Base-by-base conservation (phyloP, 2,888 invertebrate genomes). In the Tuberolachnus salignus region DNA sequence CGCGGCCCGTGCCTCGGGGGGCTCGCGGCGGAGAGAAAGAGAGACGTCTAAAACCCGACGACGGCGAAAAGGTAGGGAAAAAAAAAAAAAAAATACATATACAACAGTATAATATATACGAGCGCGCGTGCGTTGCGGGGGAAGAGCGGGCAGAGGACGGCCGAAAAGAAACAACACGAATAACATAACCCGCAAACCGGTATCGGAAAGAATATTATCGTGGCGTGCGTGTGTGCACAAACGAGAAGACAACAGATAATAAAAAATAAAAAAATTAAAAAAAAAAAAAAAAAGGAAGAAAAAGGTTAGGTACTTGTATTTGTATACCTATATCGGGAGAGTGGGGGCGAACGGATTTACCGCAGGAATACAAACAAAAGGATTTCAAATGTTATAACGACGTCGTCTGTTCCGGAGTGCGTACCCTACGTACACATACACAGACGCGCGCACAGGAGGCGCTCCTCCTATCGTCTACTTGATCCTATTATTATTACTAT, bases 291-390 rank as follows among this genome's bases (percentile, higher is more conserved):
- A 21, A 64, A 14, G 64, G 14, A 46, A 21, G 21, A 8, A 63
- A 6, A 23, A 14, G 34, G 34, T 4, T 34, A 34, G 34, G 34
- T 16, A 23, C 51, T 49, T n/a, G 59, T 13, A 46, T n/a, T n/a
- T n/a, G n/a, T n/a, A n/a, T n/a, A n/a, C n/a, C n/a, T n/a, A n/a
- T 10, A 46, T 13, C 49, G 13, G 55, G 70, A 70, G 55, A 16
- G 73, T 53, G 21, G 10, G 16, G 42, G 57, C 44, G 42, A 57
- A 14, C 26, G 49, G 10, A 49, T 49, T 49, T 64, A 42, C 51
- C 64, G 42, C 66, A 75, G 75, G 55, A 66, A 66, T 57, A 75
- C 66, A 57, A 66, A 75, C 75, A 75, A 75, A 75, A 75, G 75
- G 75, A 74, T 75, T 55, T 75, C n/a, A 44, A 66, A 75, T 74